Evolutionary conservation across 2,113 vertebrate species (phyloP).

Genomic region (Mormyrus iriodes): DNA sequence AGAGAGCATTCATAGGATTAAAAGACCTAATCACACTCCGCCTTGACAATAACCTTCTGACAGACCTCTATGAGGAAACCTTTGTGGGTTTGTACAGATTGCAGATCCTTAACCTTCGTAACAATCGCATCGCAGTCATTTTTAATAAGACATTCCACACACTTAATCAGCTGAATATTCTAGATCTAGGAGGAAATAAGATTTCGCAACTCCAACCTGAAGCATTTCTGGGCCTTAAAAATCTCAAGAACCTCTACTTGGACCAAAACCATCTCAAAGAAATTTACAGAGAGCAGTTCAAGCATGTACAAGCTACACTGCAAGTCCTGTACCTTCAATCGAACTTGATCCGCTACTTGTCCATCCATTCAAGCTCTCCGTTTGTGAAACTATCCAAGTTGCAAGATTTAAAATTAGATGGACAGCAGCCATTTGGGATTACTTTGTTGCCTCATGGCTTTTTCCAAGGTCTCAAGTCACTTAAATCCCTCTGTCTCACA

Average conservation of each 20-base stretch:
- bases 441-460: constrained; percentile 44
- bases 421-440: constrained; percentile 54
- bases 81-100: constrained; percentile 62
- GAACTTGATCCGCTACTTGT: constrained; percentile 47
- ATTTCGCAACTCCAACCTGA: constrained; percentile 47
- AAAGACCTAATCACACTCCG: constrained; percentile 53
- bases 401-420: constrained; percentile 51
- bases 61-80: constrained; percentile 48
- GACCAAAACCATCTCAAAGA: constrained; percentile 64
- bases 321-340: constrained; percentile 53
- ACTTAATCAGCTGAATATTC: constrained; percentile 48
- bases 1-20: constrained; percentile 53
- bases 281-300: constrained; percentile 42
- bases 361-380: constrained; percentile 31
- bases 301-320: constrained; percentile 55
- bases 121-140: constrained; percentile 71
- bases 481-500: constrained; percentile 54
- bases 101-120: constrained; percentile 63
- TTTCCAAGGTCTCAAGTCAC: constrained; percentile 54
- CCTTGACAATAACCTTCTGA: constrained; percentile 75
- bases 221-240: constrained; percentile 58
- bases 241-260: constrained; percentile 63
- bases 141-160: constrained; percentile 54
- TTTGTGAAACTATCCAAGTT: constrained; percentile 57
- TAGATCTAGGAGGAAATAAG: constrained; percentile 74